Base-by-base conservation (phyloP, 2,113 vertebrate genomes). In the Prietella phreatophila region DNA sequence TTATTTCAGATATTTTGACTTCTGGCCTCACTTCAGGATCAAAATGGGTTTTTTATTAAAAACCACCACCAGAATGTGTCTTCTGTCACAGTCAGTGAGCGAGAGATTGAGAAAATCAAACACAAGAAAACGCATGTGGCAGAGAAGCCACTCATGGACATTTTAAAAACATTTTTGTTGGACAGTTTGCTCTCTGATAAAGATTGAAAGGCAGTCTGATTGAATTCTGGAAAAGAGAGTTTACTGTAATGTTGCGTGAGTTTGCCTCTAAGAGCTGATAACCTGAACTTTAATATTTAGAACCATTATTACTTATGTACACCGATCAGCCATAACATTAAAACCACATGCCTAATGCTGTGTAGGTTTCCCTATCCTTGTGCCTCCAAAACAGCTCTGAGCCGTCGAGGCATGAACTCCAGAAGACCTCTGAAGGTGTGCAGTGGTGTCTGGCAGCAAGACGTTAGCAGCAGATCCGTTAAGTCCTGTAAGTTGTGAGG, bases 41-140 rank as follows among this genome's bases (percentile, higher is more conserved):
- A 30, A 89, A 92, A 86, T 90, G 47, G 92, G 91, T 93, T 90
- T 92, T 93, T 92, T 92, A 92, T 86, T 83, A 82, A 67, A 83
- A 87, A 87, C 87, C 86, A 88, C 85, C 85, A 82, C 88, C 79
- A 87, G 13, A 53, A 58, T n/a, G 85, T 39, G 79, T 65, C 78
- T 67, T 5, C 27, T 71, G n/a, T 42, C 63, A 47, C 25, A 63
- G 87, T 27, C 56, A 84, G 39, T 8, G 25, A 58, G 76, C 30
- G n/a, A n/a, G n/a, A n/a, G n/a, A n/a, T n/a, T n/a, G n/a, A n/a
- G n/a, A n/a, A n/a, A n/a, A n/a, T n/a, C n/a, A n/a, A n/a, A n/a
- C n/a, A n/a, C n/a, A n/a, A n/a, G n/a, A n/a, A n/a, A n/a, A n/a
- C n/a, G n/a, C n/a, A n/a, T n/a, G n/a, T n/a, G 36, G 58, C 27